A percentile compares a stretch with the other conserved stretches of the same genome.
Conservation (phyloP, 2,888 invertebrate genomes). For the Lingula anatina region DNA sequence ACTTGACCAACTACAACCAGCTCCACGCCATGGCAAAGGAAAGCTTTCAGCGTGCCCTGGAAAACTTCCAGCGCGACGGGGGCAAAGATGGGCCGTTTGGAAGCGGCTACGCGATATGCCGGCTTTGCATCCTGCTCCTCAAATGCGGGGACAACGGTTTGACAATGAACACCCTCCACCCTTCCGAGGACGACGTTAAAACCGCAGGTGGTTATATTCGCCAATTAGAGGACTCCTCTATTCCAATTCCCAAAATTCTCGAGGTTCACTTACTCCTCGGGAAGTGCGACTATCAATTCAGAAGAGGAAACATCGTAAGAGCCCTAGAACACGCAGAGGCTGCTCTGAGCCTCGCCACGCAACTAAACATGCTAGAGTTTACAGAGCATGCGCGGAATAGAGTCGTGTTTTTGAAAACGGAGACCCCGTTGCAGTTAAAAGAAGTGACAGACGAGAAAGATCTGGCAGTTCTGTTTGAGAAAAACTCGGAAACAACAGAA, state of each 20-base stretch:
- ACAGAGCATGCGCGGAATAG: slow-evolving; percentile 18
- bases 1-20: slow-evolving; percentile 10
- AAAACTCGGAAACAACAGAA: too few relatives aligned
- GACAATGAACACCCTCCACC: slow-evolving; percentile 13
- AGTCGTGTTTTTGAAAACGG: slow-evolving; percentile 7
- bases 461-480: too few relatives aligned
- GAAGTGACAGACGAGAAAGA: too few relatives aligned
- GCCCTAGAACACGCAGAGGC: slow-evolving; percentile 16
- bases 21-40: slow-evolving; percentile 12
- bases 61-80: slow-evolving; percentile 17
- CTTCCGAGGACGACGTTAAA: slow-evolving; percentile 10
- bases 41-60: slow-evolving; percentile 16
- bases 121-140: slow-evolving; percentile 14
- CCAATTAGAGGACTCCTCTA: slow-evolving; percentile 16
- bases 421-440: background rate
- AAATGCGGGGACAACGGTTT: slow-evolving; percentile 18
- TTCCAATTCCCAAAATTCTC: slow-evolving; percentile 15
- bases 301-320: slow-evolving; percentile 9
- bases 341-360: slow-evolving; percentile 10
- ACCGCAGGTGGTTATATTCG: slow-evolving; percentile 13
- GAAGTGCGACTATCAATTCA: slow-evolving; percentile 18
- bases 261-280: slow-evolving; percentile 16
- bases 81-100: slow-evolving; percentile 24
- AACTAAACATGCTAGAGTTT: slow-evolving; percentile 15
- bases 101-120: slow-evolving; percentile 17